These are phyloP conservation scores for Macropis europaea DNA, from an alignment of 2,888 invertebrate genomes.

Conservation along the genomic window DNA sequence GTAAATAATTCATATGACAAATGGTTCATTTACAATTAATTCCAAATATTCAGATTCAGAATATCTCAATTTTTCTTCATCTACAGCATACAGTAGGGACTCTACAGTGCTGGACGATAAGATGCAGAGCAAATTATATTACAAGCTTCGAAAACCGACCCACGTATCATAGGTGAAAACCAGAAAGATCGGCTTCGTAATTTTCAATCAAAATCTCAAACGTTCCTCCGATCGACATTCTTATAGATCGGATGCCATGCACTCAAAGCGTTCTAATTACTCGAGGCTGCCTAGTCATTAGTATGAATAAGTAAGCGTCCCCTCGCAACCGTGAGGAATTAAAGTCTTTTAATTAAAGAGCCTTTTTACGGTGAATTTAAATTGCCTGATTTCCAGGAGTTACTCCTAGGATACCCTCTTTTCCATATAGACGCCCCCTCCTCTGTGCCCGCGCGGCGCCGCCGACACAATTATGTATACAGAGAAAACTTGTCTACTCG, in stretches of 20 bases:
- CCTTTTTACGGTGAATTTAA: constrained; percentile 76
- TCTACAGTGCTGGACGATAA: too few species aligned
- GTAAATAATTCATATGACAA: too few species aligned
- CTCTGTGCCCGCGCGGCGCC: background rate
- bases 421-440: constrained; percentile 16
- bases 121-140: too few species aligned
- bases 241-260: constrained; percentile 33
- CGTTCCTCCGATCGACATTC: constrained; percentile 25
- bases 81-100: too few species aligned
- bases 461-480: constrained; percentile 42
- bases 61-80: too few species aligned
- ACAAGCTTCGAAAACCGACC: too few species aligned
- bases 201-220: constrained; percentile 40
- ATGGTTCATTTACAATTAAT: too few species aligned
- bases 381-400: constrained; percentile 73
- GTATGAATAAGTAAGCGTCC: constrained; percentile 73
- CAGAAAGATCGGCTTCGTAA: background rate
- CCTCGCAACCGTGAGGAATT: constrained; percentile 68
- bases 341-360: constrained; percentile 75
- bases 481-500: constrained; percentile 33
- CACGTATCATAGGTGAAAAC: background rate
- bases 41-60: too few species aligned
- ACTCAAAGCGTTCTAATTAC: constrained; percentile 63
- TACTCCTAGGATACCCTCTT: constrained; percentile 32
- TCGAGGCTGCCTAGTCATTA: constrained; percentile 69